phyloP scores from a whole-genome alignment of 1,140 invertebrate genomes.

The Drosophila sulfurigaster region DNA sequence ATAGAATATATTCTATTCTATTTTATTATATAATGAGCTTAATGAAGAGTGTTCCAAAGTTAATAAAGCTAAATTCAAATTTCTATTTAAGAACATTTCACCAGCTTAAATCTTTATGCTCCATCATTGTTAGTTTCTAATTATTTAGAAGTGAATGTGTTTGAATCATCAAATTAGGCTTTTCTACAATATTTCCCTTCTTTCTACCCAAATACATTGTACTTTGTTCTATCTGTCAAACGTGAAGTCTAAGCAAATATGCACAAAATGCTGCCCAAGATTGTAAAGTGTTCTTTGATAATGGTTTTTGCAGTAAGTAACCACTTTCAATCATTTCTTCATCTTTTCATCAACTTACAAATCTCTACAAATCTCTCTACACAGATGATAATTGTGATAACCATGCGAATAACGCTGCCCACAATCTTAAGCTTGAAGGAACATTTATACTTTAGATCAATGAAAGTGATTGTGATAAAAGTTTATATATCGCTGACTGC shows the following conservation, averaged over 20 bases:
- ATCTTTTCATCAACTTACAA: background rate
- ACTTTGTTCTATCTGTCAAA: background rate
- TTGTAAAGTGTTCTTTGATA: slow-evolving; percentile 1
- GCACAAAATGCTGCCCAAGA: slow-evolving; percentile 14
- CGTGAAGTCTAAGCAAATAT: background rate
- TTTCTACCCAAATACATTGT: background rate
- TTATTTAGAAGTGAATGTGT: no score
- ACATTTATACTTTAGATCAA: background rate
- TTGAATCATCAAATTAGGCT: no score
- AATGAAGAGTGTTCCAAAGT: no score
- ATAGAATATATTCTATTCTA: no score
- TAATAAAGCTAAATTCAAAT: no score
- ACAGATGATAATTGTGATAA: slow-evolving; percentile 39
- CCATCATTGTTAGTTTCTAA: no score
- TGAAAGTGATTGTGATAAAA: slow-evolving; percentile 21
- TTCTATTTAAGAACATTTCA: no score
- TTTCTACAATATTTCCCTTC: background rate
- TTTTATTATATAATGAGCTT: no score
- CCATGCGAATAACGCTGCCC: slow-evolving; percentile 29
- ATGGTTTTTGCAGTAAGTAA: slow-evolving; percentile 35
- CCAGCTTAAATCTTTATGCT: background rate
- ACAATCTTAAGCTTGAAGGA: background rate
- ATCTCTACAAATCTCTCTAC: no score
- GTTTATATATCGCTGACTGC: slow-evolving; percentile 16
- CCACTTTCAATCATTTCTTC: background rate